Base-by-base conservation (phyloP, 1,140 invertebrate species). In the Luehdorfia chinensis region DNA sequence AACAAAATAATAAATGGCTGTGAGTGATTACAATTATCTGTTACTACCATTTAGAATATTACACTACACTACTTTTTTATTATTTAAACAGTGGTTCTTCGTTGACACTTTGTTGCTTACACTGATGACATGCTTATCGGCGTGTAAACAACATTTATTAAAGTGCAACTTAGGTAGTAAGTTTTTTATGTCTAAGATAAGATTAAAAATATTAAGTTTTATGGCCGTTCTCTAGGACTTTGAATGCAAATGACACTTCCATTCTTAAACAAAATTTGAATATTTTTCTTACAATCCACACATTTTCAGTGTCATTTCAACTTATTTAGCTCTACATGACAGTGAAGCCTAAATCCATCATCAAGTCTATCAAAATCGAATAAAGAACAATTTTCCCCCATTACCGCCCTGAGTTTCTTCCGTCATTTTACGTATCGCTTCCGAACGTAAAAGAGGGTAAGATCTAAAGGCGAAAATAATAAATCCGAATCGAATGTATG, bases 351-450 rank as follows among this genome's bases (percentile, higher is more conserved):
- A 78, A 84, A 80, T 84, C 77, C 71, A 60, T 71, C 67, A 76
- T 76, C 72, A 68, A 78, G 76, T 83, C 75, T 79, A 85, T 85
- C 76, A 86, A 84, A 80, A 79, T 80, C 78, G 73, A 85, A 85
- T 85, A 78, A 85, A 81, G 71, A 66, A 75, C 70, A 84, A 84
- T 84, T 81, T 85, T 79, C 77, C 72, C 68, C 75, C 69, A 81
- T 85, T 85, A 85, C 77, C 76, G 75, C 74, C 75, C 77, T 75
- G 75, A 71, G 67, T 72, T 69, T 78, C 77, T 84, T 80, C 75
- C 74, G 77, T 76, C 73, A 78, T 84, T 83, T 79, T 68, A 81
- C 75, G 79, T 85, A 81, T 84, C 79, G 75, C 66, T 85, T 84
- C 79, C 79, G 73, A 76, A 53, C 63, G 58, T 62, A 65, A 74